Evolutionary conservation across 2,113 vertebrate genomes (phyloP).

Genomic region (Dissostichus mawsoni): DNA sequence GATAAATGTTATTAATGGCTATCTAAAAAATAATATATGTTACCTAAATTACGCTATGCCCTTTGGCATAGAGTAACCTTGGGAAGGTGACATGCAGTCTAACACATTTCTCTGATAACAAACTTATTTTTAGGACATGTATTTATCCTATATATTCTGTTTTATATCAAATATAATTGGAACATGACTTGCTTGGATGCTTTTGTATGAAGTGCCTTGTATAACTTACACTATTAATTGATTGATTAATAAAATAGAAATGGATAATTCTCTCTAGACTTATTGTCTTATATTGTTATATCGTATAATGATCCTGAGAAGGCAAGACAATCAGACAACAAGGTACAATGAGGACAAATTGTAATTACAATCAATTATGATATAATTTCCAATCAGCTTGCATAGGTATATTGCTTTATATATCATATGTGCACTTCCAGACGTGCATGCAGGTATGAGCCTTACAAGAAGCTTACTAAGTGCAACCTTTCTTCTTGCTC

Average conservation of each 20-base stretch:
- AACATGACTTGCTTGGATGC: neutral
- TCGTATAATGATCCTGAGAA: neutral
- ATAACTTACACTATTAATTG: neutral
- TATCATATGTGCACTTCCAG: neutral
- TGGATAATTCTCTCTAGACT: neutral
- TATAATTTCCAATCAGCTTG: neutral
- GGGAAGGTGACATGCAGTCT: neutral
- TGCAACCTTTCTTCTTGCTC: neutral
- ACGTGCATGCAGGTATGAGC: neutral
- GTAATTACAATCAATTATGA: no score
- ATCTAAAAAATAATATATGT: neutral
- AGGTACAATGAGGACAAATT: neutral
- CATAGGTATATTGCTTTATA: no score
- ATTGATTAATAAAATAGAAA: neutral
- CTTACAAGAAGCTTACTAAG: neutral
- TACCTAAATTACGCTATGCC: neutral
- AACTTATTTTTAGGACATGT: neutral
- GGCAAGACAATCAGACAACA: neutral
- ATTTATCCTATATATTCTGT: neutral
- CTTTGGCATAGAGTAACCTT: neutral
- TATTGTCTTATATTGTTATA: neutral
- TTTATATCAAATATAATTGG: neutral
- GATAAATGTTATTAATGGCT: neutral
- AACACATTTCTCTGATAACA: neutral
- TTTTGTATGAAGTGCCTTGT: neutral